Base-by-base conservation (phyloP, 2,797 vertebrate species). In the Jordanella pulchra region DNA sequence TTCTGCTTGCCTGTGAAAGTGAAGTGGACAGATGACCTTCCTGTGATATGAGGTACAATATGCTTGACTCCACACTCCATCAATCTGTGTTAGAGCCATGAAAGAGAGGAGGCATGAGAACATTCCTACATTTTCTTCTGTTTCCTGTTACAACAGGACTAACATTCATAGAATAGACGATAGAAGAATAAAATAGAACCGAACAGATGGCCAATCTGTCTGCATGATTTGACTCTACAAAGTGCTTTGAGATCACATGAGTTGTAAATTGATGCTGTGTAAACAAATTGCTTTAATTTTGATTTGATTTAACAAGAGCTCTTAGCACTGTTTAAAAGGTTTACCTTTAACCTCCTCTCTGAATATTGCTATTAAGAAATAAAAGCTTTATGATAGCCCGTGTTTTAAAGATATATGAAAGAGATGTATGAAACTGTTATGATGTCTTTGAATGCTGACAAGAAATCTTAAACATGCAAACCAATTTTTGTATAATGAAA, bases 21-120 rank as follows among this genome's bases (percentile, higher is more conserved):
- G 71, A 81, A 76, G 67, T 78, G 85, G 84, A 82, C 75, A 75
- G 80, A 78, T 86, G 89, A 89, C 83, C 87, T 88, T 90, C 84
- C 70, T 54, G 71, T 55, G n/a, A 67, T 68, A 79, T 60, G 58
- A 75, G 54, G 73, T 65, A 76, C 75, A 84, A 79, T 65, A 61
- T 75, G 72, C 30, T 67, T 13, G 42, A 80, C 73, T 48, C 53
- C 27, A 60, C 72, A 75, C 63, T 1, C 78, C 67, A 87, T 89
- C 83, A 79, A 75, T 89, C 89, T 87, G 76, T 68, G 79, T 87
- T 85, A 79, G 28, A 72, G 66, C 65, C 66, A 69, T 64, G 48
- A 66, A 65, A 77, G 69, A 61, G 53, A 65, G 72, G 61, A 84
- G 78, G 76, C 35, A 63, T 78, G 72, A 48, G 61, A 61, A 65